These are phyloP conservation scores for Drosophila persimilis DNA, from an alignment of 1,140 invertebrate genomes.

Conservation along the genomic window DNA sequence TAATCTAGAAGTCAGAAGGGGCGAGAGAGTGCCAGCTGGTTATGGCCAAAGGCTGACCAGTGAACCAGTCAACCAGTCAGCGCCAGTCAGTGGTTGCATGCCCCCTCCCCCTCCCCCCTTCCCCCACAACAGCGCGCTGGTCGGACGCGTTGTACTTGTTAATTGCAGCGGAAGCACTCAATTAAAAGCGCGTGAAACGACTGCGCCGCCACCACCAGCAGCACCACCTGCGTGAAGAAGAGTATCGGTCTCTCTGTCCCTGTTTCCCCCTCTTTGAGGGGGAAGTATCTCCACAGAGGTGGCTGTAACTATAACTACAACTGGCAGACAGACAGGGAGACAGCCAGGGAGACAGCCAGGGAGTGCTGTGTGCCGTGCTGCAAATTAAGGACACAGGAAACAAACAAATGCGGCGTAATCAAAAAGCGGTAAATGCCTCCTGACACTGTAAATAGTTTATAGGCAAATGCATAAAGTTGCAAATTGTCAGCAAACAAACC, in stretches of 20 bases:
- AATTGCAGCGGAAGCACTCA: conserved; percentile 81
- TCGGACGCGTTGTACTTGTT: conserved; percentile 75
- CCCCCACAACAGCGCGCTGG: neutral
- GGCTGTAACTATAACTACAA: conserved; percentile 17
- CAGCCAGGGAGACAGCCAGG: conserved; percentile 8
- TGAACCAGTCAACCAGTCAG: conserved; percentile 41
- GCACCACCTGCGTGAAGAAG: conserved; percentile 51
- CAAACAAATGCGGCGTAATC: conserved; percentile 79
- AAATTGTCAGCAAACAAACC: conserved; percentile 56
- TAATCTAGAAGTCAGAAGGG: conserved; percentile 57
- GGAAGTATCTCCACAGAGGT: neutral
- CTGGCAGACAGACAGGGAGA: conserved; percentile 7
- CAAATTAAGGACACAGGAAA: conserved; percentile 78
- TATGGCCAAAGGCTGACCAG: conserved; percentile 22
- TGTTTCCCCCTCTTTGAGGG: neutral
- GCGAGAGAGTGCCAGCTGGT: conserved; percentile 11
- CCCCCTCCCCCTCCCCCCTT: too few species aligned
- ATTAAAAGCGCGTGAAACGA: conserved; percentile 81
- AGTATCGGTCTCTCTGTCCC: neutral
- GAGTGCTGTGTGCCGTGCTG: conserved; percentile 14
- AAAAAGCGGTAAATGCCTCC: conserved; percentile 74
- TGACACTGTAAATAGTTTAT: conserved; percentile 77
- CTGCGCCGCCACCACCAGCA: conserved; percentile 21
- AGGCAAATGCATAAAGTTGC: conserved; percentile 63
- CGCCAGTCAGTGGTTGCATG: conserved; percentile 12